phyloP scores from a whole-genome alignment of 2,113 vertebrate genomes.

The Protobothrops mucrosquamatus region DNA sequence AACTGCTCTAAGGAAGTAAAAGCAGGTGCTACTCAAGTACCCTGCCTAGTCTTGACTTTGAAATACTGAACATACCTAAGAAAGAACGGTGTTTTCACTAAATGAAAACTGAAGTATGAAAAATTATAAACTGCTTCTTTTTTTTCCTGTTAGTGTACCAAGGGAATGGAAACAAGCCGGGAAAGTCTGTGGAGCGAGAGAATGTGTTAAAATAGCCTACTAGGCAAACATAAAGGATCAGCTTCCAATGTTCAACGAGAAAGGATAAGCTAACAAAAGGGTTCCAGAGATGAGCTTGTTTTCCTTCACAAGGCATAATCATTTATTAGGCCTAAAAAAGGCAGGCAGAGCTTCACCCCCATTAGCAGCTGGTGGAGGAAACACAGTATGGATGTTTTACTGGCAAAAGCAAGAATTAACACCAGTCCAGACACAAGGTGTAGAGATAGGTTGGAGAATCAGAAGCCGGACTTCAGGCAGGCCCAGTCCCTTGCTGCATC shows the following conservation, averaged over 20 bases:
- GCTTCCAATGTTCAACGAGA: neutral
- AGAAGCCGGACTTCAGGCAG: slow-evolving; percentile 1
- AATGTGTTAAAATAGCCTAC: neutral
- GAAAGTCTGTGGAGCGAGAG: neutral
- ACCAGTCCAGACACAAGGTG: neutral
- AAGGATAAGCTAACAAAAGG: neutral
- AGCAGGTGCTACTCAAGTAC: neutral
- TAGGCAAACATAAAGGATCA: neutral
- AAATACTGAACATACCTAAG: neutral
- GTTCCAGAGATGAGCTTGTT: neutral
- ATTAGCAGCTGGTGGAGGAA: slow-evolving; percentile 17
- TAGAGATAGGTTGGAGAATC: neutral
- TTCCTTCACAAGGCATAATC: neutral
- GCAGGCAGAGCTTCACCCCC: neutral
- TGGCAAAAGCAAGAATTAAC: neutral
- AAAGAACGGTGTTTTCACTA: neutral
- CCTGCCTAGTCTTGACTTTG: neutral
- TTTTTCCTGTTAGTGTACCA: neutral
- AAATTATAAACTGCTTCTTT: neutral
- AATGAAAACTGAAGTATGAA: neutral
- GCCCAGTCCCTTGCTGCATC: slow-evolving; percentile 68
- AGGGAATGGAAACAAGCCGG: neutral
- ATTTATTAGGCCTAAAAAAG: neutral
- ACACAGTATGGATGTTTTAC: slow-evolving; percentile 25
- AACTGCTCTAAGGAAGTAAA: neutral